Evolutionary conservation across 64 coral and sea anemone species (phyloP), one percentile per base, ranked within the genome.

Genomic region (Anthopleura sola): DNA sequence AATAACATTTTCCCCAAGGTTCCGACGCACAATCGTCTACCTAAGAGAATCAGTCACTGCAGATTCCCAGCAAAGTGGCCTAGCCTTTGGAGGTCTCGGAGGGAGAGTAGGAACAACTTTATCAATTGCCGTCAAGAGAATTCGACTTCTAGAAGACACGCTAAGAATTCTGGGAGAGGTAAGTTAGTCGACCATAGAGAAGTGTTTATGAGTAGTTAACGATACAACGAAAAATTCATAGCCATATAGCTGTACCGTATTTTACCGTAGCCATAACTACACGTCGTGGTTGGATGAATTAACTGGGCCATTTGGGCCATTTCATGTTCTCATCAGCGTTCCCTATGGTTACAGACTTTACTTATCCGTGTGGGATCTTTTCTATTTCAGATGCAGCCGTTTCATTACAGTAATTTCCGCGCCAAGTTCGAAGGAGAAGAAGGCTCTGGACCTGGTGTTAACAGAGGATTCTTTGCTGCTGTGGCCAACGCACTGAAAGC

Each of bases 371-470:
- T 60, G 28, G 49, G 50, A 24, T 56, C 10, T 34, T 60, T 79
- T 23, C 78, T 31, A 28, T 71, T 86, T 13, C 49, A 96, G 94
- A 96, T 96, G 94, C 88, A 86, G 18, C 88, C 94, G 44, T 96
- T 90, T 86, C 94, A 96, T 75, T 96, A 96, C 29, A 96, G 94
- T 58, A 96, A 96, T 75, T 82, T 96, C 38, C 94, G 94, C 24
- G 90, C 88, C 60, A 96, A 92, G 38, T 96, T 96, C 82, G 94
- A 96, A 76, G 94, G 94, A 64, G 94, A 96, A 64, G 94, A 96
- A 78, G 94, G 94, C 14, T 96, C 94, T 16, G 94, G 94, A 9
- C 94, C 94, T 49, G 94, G 94, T 40, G 94, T 96, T n/a, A 96
- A 92, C 55, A 76, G 94, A 76, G 94, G 94, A 20, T 96, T 96